Conservation (phyloP, 2,113 vertebrate species). For the Chiloscyllium plagiosum region DNA sequence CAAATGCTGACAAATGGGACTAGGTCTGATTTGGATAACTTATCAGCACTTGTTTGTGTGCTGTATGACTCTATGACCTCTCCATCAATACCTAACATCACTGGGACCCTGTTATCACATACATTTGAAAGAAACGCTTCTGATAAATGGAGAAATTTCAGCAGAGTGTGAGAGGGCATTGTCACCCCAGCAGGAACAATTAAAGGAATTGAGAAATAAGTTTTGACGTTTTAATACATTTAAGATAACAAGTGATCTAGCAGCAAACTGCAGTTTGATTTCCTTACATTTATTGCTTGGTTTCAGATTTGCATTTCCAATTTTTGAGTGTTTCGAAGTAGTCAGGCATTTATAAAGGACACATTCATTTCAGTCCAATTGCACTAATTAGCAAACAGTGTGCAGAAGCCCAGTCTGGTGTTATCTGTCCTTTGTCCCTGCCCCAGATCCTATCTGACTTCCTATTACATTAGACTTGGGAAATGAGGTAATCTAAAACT, state of each 20-base stretch:
- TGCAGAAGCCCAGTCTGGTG: slow-evolving; percentile 39
- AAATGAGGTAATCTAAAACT: slow-evolving; percentile 59
- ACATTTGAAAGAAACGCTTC: not conserved
- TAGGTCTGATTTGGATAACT: no score
- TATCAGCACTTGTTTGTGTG: no score
- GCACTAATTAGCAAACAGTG: slow-evolving; percentile 42
- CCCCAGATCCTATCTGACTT: slow-evolving; percentile 53
- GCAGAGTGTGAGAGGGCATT: not conserved
- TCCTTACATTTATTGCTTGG: not conserved
- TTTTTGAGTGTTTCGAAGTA: not conserved
- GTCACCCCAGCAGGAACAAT: not conserved
- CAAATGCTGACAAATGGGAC: no score
- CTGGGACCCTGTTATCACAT: not conserved
- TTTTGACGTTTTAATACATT: not conserved
- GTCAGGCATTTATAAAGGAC: slow-evolving; percentile 17
- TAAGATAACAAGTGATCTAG: not conserved
- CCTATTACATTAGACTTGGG: slow-evolving; percentile 51
- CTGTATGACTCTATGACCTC: not conserved
- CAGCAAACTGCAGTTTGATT: not conserved
- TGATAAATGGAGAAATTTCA: not conserved
- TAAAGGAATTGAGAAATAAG: not conserved
- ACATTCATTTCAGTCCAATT: slow-evolving; percentile 43
- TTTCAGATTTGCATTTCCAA: not conserved
- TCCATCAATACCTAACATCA: not conserved
- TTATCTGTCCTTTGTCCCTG: slow-evolving; percentile 39